A percentile compares a stretch with the other conserved stretches of the same genome.
phyloP scores from a whole-genome alignment of 2,113 vertebrate genomes.

The Sylvilagus bachmani region DNA sequence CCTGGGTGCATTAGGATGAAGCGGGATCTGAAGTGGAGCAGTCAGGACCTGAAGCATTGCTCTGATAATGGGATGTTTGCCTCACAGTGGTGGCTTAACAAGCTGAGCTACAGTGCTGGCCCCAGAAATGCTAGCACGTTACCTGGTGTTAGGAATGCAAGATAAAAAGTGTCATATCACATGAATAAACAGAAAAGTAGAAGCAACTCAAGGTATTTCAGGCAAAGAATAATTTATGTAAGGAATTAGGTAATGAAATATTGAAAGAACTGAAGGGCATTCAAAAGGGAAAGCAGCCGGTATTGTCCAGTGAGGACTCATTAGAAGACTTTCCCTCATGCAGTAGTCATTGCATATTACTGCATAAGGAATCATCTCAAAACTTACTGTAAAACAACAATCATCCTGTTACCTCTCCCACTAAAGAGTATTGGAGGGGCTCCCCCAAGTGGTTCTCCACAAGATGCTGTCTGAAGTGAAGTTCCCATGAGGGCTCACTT shows the following conservation, averaged over 20 bases:
- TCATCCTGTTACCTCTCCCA: neutral
- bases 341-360: neutral
- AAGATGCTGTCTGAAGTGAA: neutral
- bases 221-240: constrained; percentile 14
- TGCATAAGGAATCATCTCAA: neutral
- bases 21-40: no score
- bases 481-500: neutral
- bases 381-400: neutral
- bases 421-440: neutral
- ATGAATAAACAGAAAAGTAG: neutral
- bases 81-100: no score
- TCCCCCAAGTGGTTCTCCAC: neutral
- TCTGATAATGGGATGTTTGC: no score
- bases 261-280: neutral
- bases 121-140: neutral
- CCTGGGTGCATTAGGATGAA: no score
- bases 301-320: neutral
- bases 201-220: constrained; percentile 7
- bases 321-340: neutral
- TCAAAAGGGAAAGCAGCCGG: neutral
- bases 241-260: neutral
- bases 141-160: neutral
- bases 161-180: neutral
- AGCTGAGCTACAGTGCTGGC: no score
- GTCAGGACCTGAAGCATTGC: no score